Percentiles rank a stretch among this genome's conserved stretches.
Evolutionary conservation across 2,888 invertebrate genomes (phyloP).

Genomic region (Orchesella flavescens): DNA sequence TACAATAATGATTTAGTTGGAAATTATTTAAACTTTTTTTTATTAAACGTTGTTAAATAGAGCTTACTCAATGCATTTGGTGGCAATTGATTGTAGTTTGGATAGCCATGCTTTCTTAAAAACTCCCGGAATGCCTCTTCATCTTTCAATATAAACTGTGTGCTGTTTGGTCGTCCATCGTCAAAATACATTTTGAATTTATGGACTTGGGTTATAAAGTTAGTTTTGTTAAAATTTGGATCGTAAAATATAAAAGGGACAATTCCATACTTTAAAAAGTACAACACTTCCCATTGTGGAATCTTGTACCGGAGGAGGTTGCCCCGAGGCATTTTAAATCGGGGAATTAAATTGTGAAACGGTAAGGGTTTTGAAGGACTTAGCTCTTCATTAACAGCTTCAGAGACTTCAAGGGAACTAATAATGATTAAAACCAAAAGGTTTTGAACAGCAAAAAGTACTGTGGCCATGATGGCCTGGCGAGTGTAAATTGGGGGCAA

Average conservation of each 20-base stretch:
- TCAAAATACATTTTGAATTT: constrained; percentile 57
- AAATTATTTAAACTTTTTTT: too few species aligned
- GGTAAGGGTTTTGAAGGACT: constrained; percentile 22
- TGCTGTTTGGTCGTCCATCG: constrained; percentile 15
- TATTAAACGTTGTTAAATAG: too few species aligned
- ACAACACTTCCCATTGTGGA: constrained; percentile 71
- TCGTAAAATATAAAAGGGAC: constrained; percentile 66
- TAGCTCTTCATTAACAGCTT: background rate
- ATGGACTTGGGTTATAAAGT: constrained; percentile 48
- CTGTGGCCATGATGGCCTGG: background rate
- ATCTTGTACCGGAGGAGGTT: constrained; percentile 64
- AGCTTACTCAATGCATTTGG: constrained; percentile 35
- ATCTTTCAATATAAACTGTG: constrained; percentile 16
- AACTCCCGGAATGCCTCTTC: constrained; percentile 43
- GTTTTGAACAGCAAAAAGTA: background rate
- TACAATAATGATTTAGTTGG: too few species aligned
- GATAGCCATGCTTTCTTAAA: constrained; percentile 32
- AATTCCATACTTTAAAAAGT: constrained; percentile 68
- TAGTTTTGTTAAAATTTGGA: constrained; percentile 57
- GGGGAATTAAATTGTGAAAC: constrained; percentile 64
- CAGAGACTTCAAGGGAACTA: background rate
- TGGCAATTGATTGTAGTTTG: constrained; percentile 32
- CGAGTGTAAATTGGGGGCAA: constrained; percentile 11
- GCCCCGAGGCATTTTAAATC: constrained; percentile 70
- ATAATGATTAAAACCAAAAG: background rate